Conservation (phyloP, 2,113 vertebrate species). For the Seriola quinqueradiata region DNA sequence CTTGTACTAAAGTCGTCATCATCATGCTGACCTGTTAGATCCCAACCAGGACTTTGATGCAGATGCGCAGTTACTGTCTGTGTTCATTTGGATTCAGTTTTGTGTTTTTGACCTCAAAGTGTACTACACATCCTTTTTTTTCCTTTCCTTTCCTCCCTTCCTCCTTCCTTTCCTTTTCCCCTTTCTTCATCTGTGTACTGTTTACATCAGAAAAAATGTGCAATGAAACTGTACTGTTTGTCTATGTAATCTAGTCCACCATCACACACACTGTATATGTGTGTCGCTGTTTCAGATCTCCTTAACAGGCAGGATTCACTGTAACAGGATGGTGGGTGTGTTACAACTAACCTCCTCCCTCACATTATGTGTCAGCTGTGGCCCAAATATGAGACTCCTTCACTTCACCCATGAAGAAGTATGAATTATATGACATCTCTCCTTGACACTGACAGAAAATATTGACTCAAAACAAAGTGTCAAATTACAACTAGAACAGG, state of each 20-base stretch:
- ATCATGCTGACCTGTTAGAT: constrained; percentile 31
- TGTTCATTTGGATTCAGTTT: constrained; percentile 19
- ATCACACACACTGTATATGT: constrained; percentile 68
- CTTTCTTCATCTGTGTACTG: constrained; percentile 34
- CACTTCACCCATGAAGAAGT: background rate
- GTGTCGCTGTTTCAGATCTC: constrained; percentile 80
- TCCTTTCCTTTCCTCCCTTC: constrained; percentile 1
- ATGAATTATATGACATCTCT: background rate
- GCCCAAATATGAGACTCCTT: constrained; percentile 67
- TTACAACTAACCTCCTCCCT: constrained; percentile 65
- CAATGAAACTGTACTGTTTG: constrained; percentile 55
- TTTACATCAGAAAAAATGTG: constrained; percentile 45
- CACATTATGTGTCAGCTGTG: constrained; percentile 50
- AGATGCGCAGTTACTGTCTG: constrained; percentile 19
- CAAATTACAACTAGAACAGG: background rate
- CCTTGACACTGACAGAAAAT: background rate
- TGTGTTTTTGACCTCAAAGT: constrained; percentile 20
- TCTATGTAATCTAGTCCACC: constrained; percentile 59
- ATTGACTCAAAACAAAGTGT: background rate
- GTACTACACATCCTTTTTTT: constrained; percentile 17
- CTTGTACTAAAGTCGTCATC: constrained; percentile 12
- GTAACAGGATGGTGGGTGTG: constrained; percentile 84
- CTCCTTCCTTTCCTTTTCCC: background rate
- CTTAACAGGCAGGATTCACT: constrained; percentile 83
- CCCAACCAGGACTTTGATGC: background rate